These are phyloP conservation scores for Xenentodon cancila DNA, from an alignment of 2,797 vertebrate genomes.

Conservation along the genomic window DNA sequence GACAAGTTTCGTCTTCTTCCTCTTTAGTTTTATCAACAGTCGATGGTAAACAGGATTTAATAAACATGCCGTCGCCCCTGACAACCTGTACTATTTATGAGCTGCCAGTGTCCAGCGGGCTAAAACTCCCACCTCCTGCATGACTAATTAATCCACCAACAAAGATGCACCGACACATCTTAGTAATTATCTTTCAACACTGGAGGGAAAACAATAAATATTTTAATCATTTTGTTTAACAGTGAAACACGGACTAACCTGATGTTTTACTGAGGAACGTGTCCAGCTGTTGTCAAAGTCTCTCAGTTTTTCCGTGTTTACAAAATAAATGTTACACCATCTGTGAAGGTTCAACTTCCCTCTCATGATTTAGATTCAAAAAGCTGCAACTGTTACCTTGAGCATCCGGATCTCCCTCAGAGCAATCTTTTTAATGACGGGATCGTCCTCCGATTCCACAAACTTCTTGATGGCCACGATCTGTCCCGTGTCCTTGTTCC, in stretches of 20 bases:
- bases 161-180: constrained; percentile 1
- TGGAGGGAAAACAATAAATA: background rate
- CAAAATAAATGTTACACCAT: no score
- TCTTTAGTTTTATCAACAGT: constrained; percentile 28
- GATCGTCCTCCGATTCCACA: constrained; percentile 94
- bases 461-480: constrained; percentile 96
- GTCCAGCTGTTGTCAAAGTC: no score
- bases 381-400: constrained; percentile 81
- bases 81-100: constrained; percentile 66
- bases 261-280: no score
- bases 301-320: no score
- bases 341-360: no score
- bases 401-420: constrained; percentile 94
- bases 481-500: constrained; percentile 90
- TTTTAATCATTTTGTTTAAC: no score
- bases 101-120: constrained; percentile 40
- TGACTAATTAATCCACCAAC: constrained; percentile 56
- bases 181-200: background rate
- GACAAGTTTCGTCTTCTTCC: background rate
- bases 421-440: constrained; percentile 92
- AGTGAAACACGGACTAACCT: no score
- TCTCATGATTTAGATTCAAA: no score
- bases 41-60: constrained; percentile 51
- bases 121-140: constrained; percentile 40
- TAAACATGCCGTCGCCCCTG: constrained; percentile 73